These are phyloP conservation scores for Panurus biarmicus DNA, from an alignment of 2,113 vertebrate species.

Conservation along the genomic window DNA sequence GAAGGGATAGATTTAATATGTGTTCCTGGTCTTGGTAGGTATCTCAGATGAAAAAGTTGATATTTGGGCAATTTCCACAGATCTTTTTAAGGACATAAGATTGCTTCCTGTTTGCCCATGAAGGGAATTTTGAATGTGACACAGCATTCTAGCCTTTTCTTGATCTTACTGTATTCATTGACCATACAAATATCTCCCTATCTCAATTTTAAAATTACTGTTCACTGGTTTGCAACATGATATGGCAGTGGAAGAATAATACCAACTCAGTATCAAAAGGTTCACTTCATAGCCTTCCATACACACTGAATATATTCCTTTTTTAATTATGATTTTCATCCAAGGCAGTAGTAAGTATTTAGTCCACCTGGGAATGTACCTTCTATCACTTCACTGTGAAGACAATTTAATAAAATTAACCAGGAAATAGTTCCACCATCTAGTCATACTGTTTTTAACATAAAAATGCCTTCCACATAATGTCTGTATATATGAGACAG, in stretches of 20 bases:
- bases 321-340: not conserved
- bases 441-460: constrained; percentile 8
- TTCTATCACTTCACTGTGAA: not conserved
- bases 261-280: not conserved
- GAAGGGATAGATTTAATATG: not conserved
- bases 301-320: not conserved
- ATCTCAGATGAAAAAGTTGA: not conserved
- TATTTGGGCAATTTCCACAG: not conserved
- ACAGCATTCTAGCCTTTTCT: not conserved
- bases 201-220: not conserved
- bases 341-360: not conserved
- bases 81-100: not conserved
- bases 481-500: constrained; percentile 14
- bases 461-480: constrained; percentile 20
- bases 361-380: not conserved
- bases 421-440: constrained; percentile 34
- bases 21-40: not conserved
- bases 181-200: not conserved
- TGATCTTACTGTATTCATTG: not conserved
- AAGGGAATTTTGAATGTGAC: not conserved
- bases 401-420: constrained; percentile 1
- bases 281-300: not conserved
- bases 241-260: not conserved
- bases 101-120: not conserved
- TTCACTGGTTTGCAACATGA: not conserved